Evolutionary conservation across 2,888 invertebrate genomes (phyloP).

Genomic region (Aradus depressus): DNA sequence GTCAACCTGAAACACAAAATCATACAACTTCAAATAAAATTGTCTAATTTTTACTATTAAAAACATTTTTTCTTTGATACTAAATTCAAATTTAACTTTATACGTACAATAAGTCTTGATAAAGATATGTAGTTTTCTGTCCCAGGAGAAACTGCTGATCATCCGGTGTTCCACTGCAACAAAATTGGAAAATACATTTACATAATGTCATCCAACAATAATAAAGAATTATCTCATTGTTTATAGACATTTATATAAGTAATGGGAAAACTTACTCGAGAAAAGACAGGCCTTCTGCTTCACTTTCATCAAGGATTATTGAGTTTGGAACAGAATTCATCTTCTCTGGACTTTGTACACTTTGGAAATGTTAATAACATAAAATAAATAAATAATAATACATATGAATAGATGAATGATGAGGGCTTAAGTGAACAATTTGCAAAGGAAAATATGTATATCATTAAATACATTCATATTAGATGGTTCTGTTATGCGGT

Average conservation of each 20-base stretch:
- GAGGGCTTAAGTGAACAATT: too few relatives aligned
- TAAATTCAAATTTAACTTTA: not conserved
- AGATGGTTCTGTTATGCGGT: too few relatives aligned
- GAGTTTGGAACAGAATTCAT: too few relatives aligned
- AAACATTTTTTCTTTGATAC: not conserved
- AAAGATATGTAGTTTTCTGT: conserved; percentile 14
- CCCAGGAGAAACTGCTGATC: conserved; percentile 18
- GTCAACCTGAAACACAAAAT: conserved; percentile 15
- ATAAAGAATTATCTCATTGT: not conserved
- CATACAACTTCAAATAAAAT: conserved; percentile 9
- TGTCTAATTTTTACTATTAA: not conserved
- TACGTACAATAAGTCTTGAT: conserved; percentile 23
- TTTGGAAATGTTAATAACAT: too few relatives aligned
- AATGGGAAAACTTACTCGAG: not conserved
- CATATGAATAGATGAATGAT: too few relatives aligned
- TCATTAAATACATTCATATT: too few relatives aligned
- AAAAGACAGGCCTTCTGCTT: not conserved
- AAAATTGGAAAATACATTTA: not conserved
- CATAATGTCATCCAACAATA: not conserved
- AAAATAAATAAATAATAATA: too few relatives aligned
- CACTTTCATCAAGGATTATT: too few relatives aligned
- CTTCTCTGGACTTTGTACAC: too few relatives aligned
- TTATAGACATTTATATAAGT: not conserved
- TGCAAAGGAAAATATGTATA: too few relatives aligned
- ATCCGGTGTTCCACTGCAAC: conserved; percentile 13